Evolutionary conservation across 2,888 invertebrate genomes (phyloP), one percentile per base, ranked within the genome.

Genomic region (Coleophora flavipennella): DNA sequence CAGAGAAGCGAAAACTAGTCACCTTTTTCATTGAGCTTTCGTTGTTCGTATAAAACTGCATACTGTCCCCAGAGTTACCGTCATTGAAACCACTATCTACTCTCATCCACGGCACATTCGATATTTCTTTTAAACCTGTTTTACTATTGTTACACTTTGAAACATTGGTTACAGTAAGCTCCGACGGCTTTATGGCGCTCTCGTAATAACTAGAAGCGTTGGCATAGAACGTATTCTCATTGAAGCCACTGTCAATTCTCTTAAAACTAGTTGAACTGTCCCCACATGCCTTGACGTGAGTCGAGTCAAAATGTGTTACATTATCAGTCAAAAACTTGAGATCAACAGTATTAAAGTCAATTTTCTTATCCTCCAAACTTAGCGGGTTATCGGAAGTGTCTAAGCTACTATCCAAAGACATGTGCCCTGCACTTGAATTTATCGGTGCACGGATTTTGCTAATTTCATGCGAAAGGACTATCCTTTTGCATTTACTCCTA

Each of bases 101-200:
- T 51, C 83, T 67, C 73, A 76, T 74, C 84, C 85, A 85, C 50
- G 74, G 67, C 10, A 73, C 59, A 46, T 81, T 84, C n/a, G 83
- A 79, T 45, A 78, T 75, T 53, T 81, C 81, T 53, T 73, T 80
- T 42, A 81, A 59, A 13, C 62, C 76, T 43, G 61, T 66, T 46
- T 71, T 70, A 39, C 50, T 59, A 44, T 48, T 58, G 42, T 53
- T 62, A 33, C 41, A 49, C 40, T 64, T 67, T 2, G 72, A 66
- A 38, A 60, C 38, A 45, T 69, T 68, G 20, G 78, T 77, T 33
- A 80, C 68, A 14, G 81, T 83, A 47, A 83, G 50, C 54, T 81
- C 83, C n/a, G 81, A 81, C 28, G 80, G 80, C 59, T 80, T 81
- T 75, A 83, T 83, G 69, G 81, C 79, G 72, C 83, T 79, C 57